Evolutionary conservation across 2,113 vertebrate genomes (phyloP), one percentile per base, ranked within the genome.

Genomic region (Chaetodon trifascialis): DNA sequence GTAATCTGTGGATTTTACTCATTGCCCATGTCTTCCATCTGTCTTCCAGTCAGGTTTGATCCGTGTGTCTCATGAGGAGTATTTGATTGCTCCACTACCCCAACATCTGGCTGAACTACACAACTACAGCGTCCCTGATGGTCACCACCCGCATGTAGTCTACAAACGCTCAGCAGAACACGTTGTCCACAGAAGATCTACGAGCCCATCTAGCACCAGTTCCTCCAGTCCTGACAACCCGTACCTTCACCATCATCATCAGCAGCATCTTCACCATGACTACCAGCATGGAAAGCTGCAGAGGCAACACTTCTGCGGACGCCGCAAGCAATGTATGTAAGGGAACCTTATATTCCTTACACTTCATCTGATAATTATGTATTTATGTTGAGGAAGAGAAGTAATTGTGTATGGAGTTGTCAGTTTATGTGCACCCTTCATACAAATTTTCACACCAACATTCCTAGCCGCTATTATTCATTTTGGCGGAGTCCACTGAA

Each of bases 251-350:
- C 88, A 82, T 47, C 88, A 90, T 70, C 92, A 66, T 42, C 94
- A 83, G 25, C 91, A 64, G 30, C 90, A 87, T 19, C 94, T 59
- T 55, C 95, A 83, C 11, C 91, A 88, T 73, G 86, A 84, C 74
- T 87, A 89, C 89, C 94, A 87, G 76, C 96, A 91, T 4, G 88
- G 90, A 87, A 96, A 90, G 89, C 88, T 93, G 80, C 96, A 95
- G 93, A 98, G 94, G 93, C 97, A 97, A 83, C 97, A 99, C 90
- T 99, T 98, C 96, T 99, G 98, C 95, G 98, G 98, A 96, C 97
- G 93, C 93, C 97, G 96, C 96, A 98, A 98, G 97, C 97, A 99
- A 98, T 97, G 98, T 99, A 98, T 99, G 98, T 99, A 97, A 98
- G 97, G 97, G 95, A 97, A 96, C 95, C 94, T 94, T 94, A 86